These are phyloP conservation scores for Aphidoletes aphidimyza DNA, from an alignment of 2,888 invertebrate genomes.

Conservation along the genomic window DNA sequence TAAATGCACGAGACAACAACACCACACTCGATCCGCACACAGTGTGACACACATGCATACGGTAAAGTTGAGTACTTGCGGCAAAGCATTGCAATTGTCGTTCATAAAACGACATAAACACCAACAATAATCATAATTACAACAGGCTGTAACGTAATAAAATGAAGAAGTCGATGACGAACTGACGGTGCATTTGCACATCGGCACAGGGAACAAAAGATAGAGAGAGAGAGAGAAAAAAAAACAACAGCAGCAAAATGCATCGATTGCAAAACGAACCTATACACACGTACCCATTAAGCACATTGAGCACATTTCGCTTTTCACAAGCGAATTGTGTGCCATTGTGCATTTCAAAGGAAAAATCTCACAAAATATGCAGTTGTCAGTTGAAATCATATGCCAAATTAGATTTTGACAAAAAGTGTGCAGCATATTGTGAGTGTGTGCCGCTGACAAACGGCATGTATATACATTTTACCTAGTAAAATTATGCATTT, in stretches of 20 bases:
- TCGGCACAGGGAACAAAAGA: neutral
- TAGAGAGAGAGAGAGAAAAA: neutral
- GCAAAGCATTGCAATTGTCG: constrained; percentile 34
- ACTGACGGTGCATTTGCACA: neutral
- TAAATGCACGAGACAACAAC: constrained; percentile 8
- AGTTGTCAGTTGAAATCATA: neutral
- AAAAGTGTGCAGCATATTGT: too few species aligned
- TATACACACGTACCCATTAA: too few species aligned
- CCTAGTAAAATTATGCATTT: neutral
- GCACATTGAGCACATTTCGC: too few species aligned
- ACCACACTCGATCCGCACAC: too few species aligned
- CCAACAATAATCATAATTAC: constrained; percentile 49
- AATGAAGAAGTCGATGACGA: constrained; percentile 34
- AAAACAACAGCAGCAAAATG: neutral
- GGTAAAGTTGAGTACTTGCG: neutral
- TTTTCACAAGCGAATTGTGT: too few species aligned
- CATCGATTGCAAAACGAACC: neutral
- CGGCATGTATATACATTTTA: neutral
- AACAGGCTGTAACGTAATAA: constrained; percentile 22
- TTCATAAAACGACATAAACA: constrained; percentile 14
- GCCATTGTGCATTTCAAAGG: too few species aligned
- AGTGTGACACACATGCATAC: neutral
- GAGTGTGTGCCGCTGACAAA: too few species aligned
- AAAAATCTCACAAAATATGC: neutral
- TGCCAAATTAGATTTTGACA: too few species aligned